Conservation (phyloP, 1,140 invertebrate genomes). For the Uloborus diversus region DNA sequence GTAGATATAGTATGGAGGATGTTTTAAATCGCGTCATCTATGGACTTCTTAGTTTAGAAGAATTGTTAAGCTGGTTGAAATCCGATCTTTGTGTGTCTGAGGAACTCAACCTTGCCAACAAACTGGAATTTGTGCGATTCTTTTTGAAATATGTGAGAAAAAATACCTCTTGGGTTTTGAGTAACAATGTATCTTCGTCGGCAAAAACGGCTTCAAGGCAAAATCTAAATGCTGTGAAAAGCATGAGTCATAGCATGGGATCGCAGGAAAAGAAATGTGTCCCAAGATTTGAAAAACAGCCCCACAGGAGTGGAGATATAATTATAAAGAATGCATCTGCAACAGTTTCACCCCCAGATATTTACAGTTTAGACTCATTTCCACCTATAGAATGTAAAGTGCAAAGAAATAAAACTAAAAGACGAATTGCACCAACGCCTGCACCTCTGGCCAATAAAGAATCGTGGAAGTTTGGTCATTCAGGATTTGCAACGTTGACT, state of each 20-base stretch:
- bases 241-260: no score
- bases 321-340: neutral
- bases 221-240: no score
- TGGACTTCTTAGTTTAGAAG: no score
- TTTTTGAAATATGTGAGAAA: conserved; percentile 22
- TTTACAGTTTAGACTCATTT: conserved; percentile 25
- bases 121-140: conserved; percentile 19
- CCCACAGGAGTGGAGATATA: neutral
- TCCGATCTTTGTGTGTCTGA: no score
- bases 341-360: neutral
- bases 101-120: neutral
- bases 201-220: no score
- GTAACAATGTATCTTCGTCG: no score
- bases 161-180: conserved; percentile 16
- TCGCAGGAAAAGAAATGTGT: neutral
- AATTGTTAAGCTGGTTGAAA: no score
- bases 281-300: neutral
- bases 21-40: no score
- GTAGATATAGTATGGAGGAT: no score
- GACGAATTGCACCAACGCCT: conserved; percentile 42
- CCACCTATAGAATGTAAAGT: conserved; percentile 15
- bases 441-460: neutral
- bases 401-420: neutral
- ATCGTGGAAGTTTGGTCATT: conserved; percentile 14
- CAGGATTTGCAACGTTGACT: neutral